Conservation (phyloP, 2,113 vertebrate genomes). For the Haemorhous mexicanus region DNA sequence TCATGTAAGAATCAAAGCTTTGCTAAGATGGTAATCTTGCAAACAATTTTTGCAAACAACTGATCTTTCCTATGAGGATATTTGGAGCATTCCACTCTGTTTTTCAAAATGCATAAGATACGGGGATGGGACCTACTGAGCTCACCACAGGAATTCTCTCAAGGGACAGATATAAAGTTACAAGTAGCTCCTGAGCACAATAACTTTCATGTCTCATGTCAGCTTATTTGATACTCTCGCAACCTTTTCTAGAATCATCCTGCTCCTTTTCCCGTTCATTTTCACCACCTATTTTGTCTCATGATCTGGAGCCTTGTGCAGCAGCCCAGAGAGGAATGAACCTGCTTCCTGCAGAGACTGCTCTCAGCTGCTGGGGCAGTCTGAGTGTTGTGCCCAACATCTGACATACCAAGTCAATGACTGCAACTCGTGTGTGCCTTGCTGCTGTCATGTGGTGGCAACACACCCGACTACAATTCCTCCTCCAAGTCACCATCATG, state of each 20-base stretch:
- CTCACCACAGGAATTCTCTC: not conserved
- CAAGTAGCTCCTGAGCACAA: not conserved
- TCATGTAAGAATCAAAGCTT: not conserved
- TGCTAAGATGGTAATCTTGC: not conserved
- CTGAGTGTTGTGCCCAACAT: not conserved
- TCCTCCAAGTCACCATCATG: not conserved
- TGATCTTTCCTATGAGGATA: not conserved
- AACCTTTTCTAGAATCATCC: not conserved
- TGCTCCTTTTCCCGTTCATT: not conserved
- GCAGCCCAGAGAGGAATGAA: not conserved
- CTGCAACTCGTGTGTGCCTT: not conserved
- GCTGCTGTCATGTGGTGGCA: not conserved
- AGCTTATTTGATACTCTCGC: not conserved
- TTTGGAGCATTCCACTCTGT: not conserved
- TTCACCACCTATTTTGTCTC: not conserved
- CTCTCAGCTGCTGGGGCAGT: not conserved
- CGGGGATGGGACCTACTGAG: not conserved
- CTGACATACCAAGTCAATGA: no score
- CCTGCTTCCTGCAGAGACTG: not conserved
- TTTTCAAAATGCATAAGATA: not conserved
- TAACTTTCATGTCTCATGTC: not conserved
- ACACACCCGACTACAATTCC: not conserved
- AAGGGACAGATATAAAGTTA: not conserved
- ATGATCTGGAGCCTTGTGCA: not conserved
- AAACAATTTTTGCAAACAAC: not conserved